Conservation (phyloP, 2,113 vertebrate species). For the Myiozetetes cayanensis region DNA sequence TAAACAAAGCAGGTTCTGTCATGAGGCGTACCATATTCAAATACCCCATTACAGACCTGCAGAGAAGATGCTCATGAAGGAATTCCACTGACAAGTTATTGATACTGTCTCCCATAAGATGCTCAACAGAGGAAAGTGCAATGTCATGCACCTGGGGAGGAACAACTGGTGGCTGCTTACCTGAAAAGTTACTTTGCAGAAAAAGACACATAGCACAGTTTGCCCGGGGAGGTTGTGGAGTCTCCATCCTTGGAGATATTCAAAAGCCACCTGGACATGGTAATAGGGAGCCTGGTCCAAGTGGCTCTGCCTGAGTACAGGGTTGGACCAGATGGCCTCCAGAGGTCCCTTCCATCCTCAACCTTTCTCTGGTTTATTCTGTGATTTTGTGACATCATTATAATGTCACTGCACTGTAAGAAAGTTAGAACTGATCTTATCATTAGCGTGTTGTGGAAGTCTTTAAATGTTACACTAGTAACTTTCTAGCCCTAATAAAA, state of each 20-base stretch:
- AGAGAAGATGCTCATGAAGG: background rate
- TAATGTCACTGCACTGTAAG: background rate
- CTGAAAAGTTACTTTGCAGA: background rate
- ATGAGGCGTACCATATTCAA: background rate
- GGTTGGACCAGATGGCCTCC: background rate
- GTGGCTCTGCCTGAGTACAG: background rate
- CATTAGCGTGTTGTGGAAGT: background rate
- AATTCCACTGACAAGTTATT: background rate
- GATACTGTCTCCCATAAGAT: background rate
- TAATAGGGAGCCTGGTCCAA: background rate
- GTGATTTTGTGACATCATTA: background rate
- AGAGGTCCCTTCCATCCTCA: background rate
- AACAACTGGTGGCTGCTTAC: background rate
- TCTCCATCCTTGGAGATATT: background rate
- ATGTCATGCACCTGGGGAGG: rapidly evolving
- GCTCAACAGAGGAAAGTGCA: background rate
- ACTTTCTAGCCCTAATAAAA: background rate
- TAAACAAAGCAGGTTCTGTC: background rate
- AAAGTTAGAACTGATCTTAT: background rate
- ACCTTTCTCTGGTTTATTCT: background rate
- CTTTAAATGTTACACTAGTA: background rate
- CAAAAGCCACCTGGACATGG: background rate
- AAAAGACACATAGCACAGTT: background rate
- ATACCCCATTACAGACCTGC: background rate
- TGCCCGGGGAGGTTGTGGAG: background rate